phyloP scores from a whole-genome alignment of 2,113 vertebrate species.

The Nothobranchius furzeri region DNA sequence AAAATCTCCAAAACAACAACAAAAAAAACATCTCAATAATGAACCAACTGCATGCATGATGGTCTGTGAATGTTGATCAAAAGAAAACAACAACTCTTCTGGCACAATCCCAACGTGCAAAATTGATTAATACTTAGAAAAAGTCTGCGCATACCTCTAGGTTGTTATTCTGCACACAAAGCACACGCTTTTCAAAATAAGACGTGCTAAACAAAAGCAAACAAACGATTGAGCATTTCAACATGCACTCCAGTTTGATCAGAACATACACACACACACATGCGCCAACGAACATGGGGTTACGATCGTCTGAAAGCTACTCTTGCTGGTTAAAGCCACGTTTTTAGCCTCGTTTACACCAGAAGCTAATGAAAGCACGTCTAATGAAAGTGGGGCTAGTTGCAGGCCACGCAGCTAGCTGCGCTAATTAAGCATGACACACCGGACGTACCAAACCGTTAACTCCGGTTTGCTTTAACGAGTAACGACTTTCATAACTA shows the following conservation, averaged over 20 bases:
- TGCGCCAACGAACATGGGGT: no score
- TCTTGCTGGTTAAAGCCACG: no score
- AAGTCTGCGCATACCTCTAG: neutral
- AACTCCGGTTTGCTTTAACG: neutral
- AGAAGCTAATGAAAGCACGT: neutral
- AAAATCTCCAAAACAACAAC: neutral
- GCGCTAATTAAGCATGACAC: neutral
- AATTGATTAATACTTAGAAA: neutral
- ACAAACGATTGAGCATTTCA: no score
- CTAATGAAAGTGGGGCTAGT: constrained; percentile 11
- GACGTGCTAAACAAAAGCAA: no score
- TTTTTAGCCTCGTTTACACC: neutral
- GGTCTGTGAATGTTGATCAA: neutral
- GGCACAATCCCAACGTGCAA: neutral
- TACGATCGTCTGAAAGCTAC: no score
- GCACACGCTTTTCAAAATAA: no score
- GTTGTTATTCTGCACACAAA: no score
- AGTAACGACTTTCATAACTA: neutral
- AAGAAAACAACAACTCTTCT: neutral
- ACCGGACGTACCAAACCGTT: neutral
- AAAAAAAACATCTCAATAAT: neutral
- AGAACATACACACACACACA: no score
- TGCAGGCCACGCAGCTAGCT: constrained; percentile 49
- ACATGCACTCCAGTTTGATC: no score
- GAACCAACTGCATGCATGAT: neutral